Evolutionary conservation across 2,113 vertebrate genomes (phyloP).

Genomic region (Ailurus styani): DNA sequence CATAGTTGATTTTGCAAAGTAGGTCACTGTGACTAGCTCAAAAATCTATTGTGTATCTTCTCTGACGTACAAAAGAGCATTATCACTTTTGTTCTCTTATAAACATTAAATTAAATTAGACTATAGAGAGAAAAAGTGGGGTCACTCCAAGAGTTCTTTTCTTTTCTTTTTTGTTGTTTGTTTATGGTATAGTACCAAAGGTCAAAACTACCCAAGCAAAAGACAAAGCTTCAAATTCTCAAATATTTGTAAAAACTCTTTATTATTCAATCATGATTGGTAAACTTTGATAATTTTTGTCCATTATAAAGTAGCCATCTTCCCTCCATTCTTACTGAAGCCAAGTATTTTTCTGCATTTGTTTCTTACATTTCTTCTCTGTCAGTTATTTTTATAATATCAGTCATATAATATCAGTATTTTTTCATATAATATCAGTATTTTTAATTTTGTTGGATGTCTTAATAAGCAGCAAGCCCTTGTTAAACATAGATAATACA

Average conservation of each 20-base stretch:
- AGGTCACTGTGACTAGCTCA: not conserved
- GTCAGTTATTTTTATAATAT: not conserved
- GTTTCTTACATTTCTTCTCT: not conserved
- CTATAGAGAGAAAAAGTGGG: not conserved
- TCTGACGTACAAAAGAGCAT: not conserved
- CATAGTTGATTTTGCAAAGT: not conserved
- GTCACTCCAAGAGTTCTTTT: not conserved
- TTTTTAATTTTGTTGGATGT: not conserved
- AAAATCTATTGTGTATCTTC: not conserved
- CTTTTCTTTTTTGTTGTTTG: not conserved
- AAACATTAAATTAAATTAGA: not conserved
- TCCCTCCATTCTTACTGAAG: not conserved
- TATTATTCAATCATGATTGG: not conserved
- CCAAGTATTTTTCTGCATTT: not conserved
- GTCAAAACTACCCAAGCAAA: not conserved
- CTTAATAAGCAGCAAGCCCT: not conserved
- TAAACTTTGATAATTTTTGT: not conserved
- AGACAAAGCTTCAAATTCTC: not conserved
- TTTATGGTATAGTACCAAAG: not conserved
- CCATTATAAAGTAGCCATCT: not conserved
- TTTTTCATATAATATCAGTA: not conserved
- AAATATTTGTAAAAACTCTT: not conserved
- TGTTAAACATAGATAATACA: not conserved
- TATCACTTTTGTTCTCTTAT: not conserved
- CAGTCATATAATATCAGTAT: too few relatives aligned